Conservation (phyloP, 2,888 invertebrate genomes). For the Noctua janthina region DNA sequence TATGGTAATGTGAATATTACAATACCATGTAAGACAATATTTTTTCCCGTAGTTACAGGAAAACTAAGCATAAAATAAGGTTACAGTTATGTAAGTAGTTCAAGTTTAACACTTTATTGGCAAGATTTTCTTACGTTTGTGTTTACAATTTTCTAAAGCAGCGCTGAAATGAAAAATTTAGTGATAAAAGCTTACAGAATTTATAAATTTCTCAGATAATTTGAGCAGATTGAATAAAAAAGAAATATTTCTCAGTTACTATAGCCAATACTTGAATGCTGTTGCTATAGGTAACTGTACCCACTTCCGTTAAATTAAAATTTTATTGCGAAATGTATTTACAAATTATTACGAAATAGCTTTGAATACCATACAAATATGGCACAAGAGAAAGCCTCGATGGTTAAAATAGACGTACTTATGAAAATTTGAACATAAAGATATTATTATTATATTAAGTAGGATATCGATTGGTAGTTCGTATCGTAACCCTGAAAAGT, state of each 20-base stretch:
- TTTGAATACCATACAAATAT: constrained; percentile 46
- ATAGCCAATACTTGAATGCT: background rate
- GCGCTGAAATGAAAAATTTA: background rate
- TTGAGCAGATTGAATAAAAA: background rate
- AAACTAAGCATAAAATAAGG: constrained; percentile 12
- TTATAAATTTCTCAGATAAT: background rate
- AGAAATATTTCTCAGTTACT: background rate
- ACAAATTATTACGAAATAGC: constrained; percentile 29
- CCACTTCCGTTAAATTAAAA: background rate
- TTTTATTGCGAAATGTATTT: constrained; percentile 32
- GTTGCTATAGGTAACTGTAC: background rate
- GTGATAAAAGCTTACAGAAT: background rate
- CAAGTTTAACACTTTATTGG: background rate
- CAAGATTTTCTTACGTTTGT: constrained; percentile 2
- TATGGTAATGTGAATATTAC: constrained; percentile 2
- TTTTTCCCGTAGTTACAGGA: constrained; percentile 19
- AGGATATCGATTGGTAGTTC: background rate
- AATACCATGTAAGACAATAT: constrained; percentile 6
- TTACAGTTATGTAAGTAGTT: constrained; percentile 1
- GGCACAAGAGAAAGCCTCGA: constrained; percentile 47
- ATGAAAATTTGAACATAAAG: constrained; percentile 10
- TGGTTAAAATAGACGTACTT: constrained; percentile 1
- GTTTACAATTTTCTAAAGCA: background rate
- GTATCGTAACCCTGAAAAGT: constrained; percentile 48
- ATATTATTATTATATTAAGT: background rate